Conservation (phyloP, 1,140 invertebrate species). For the Nilaparvata lugens region DNA sequence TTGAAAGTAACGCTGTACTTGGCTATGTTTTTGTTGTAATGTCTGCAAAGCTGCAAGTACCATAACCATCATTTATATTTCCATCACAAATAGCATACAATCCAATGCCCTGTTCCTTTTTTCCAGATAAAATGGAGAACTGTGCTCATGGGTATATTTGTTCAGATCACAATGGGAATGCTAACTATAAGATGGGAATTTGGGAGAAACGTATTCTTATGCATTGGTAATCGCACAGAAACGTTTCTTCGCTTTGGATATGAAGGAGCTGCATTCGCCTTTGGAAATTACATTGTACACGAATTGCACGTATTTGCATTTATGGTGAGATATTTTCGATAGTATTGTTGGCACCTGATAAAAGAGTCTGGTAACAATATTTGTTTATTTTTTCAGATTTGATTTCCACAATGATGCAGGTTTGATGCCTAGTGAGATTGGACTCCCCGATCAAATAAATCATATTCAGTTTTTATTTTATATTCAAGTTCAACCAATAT, state of each 20-base stretch:
- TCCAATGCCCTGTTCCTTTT: not conserved
- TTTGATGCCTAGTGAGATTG: too few relatives aligned
- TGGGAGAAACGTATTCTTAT: constrained; percentile 68
- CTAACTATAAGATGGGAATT: constrained; percentile 74
- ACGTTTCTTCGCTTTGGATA: constrained; percentile 71
- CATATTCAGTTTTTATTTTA: too few relatives aligned
- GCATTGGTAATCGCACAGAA: constrained; percentile 67
- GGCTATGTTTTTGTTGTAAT: too few relatives aligned
- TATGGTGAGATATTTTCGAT: constrained; percentile 46
- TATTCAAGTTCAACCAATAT: too few relatives aligned
- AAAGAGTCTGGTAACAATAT: not conserved
- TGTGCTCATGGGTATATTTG: constrained; percentile 64
- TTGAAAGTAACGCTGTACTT: too few relatives aligned
- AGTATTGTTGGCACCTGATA: not conserved
- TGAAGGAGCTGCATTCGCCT: constrained; percentile 75
- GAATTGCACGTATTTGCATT: constrained; percentile 64
- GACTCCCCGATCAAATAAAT: too few relatives aligned
- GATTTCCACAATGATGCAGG: too few relatives aligned
- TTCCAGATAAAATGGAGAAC: constrained; percentile 62
- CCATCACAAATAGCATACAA: too few relatives aligned
- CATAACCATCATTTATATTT: too few relatives aligned
- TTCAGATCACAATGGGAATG: constrained; percentile 82
- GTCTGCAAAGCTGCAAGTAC: too few relatives aligned
- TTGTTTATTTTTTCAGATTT: not conserved
- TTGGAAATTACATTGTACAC: constrained; percentile 57